Conservation (phyloP, 2,797 vertebrate species). For the Melanotaenia parkinsoni region DNA sequence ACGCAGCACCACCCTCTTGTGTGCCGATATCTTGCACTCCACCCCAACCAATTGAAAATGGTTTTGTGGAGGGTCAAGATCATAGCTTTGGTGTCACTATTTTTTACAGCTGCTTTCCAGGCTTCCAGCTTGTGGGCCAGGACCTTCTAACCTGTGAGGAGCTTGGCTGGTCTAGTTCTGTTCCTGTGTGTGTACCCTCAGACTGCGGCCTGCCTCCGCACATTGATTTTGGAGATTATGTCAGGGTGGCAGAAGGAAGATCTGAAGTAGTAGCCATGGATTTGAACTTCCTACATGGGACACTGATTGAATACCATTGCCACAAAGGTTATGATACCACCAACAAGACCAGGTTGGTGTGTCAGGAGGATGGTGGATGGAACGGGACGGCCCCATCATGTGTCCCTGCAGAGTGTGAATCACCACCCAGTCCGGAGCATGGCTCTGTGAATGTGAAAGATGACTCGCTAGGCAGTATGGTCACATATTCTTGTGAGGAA, state of each 20-base stretch:
- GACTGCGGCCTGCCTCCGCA: constrained; percentile 97
- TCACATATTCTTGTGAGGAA: constrained; percentile 87
- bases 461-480: constrained; percentile 82
- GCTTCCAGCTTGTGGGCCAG: constrained; percentile 91
- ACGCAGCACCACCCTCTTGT: constrained; percentile 85
- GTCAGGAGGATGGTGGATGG: constrained; percentile 94
- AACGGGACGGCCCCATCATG: constrained; percentile 93
- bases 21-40: constrained; percentile 89
- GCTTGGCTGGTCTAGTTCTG: constrained; percentile 90
- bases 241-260: constrained; percentile 74
- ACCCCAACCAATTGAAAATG: constrained; percentile 92
- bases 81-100: constrained; percentile 94
- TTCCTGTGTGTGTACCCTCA: constrained; percentile 87
- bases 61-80: constrained; percentile 96
- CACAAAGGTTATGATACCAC: constrained; percentile 89
- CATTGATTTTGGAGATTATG: constrained; percentile 94
- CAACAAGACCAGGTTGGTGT: constrained; percentile 82
- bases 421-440: constrained; percentile 84
- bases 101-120: constrained; percentile 97
- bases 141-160: constrained; percentile 95
- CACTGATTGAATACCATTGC: constrained; percentile 88
- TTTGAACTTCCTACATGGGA: constrained; percentile 88
- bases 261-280: constrained; percentile 65
- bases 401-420: constrained; percentile 87
- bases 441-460: constrained; percentile 88